Percentiles rank a stretch among this genome's conserved stretches.
These are phyloP conservation scores for Thecophora atra DNA, from an alignment of 2,888 invertebrate genomes.

Conservation along the genomic window DNA sequence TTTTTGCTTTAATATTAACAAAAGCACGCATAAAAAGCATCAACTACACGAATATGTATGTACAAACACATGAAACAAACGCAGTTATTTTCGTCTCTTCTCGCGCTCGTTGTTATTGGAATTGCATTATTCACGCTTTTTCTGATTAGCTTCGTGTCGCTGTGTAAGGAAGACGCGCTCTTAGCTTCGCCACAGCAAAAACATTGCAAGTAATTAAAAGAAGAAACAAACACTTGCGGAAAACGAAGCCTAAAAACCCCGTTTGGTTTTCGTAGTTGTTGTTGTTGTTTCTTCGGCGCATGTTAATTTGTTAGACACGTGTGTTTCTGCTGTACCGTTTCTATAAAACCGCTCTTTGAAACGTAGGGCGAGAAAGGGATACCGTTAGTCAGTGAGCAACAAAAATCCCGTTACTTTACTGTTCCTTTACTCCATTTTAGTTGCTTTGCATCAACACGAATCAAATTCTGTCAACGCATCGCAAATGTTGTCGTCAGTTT, in stretches of 20 bases:
- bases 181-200: background rate
- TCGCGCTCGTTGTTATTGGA: background rate
- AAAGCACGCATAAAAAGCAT: slow-evolving; percentile 1
- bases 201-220: slow-evolving; percentile 16
- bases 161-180: too few relatives aligned
- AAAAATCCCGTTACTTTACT: too few relatives aligned
- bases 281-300: background rate
- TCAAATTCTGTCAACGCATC: too few relatives aligned
- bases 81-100: background rate
- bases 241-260: background rate
- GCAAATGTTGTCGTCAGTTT: background rate
- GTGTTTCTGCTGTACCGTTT: background rate
- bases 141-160: too few relatives aligned
- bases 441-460: background rate
- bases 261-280: slow-evolving; percentile 13
- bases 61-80: background rate
- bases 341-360: too few relatives aligned
- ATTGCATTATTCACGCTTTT: too few relatives aligned
- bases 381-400: background rate
- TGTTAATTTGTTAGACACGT: slow-evolving; percentile 32
- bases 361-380: background rate
- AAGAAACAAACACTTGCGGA: slow-evolving; percentile 15
- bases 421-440: too few relatives aligned
- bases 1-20: background rate
- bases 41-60: background rate